Evolutionary conservation across 2,797 vertebrate species (phyloP), one percentile per base, ranked within the genome.

Genomic region (Notoglanidium macrostoma): DNA sequence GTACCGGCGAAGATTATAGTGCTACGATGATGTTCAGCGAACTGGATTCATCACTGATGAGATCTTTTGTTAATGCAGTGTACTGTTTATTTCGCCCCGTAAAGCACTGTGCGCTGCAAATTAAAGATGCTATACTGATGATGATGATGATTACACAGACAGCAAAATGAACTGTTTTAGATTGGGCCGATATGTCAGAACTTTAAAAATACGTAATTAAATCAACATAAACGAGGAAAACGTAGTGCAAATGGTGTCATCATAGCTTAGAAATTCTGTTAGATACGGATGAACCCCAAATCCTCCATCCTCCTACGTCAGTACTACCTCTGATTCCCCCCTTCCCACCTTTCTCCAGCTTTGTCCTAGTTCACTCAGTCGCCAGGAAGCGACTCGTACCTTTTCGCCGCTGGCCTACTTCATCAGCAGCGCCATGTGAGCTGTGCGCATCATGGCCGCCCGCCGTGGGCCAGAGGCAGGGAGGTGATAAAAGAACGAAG

Each of bases 321-420:
- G 61, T 29, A 61, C 23, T 32, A 9, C 12, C 8, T 23, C 32
- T 14, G 76, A 79, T 81, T 79, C 59, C 21, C 68, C 78, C n/a
- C 68, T 55, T 72, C 68, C 65, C 40, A 49, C 40, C 23, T 49
- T 54, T 23, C 49, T 81, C 49, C 55, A 76, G 79, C 84, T 61
- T 74, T 90, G 89, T 89, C 89, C 88, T 91, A 89, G 89, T 89
- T 91, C 84, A 73, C 83, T 72, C 68, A 55, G 61, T 80, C 2
- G 35, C 73, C 87, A 65, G 49, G 55, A 80, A 86, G 83, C 65
- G 76, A 84, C 46, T 2, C 82, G 77, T 57, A 86, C 76, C 89
- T 88, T 89, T 90, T 85, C 19, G 84, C 89, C 80, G 85, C 89
- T 94, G 92, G 90, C 92, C 90, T 92, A 89, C 78, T 92, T 95